phyloP scores from a whole-genome alignment of 2,113 vertebrate species.

The Oncorhynchus masou region DNA sequence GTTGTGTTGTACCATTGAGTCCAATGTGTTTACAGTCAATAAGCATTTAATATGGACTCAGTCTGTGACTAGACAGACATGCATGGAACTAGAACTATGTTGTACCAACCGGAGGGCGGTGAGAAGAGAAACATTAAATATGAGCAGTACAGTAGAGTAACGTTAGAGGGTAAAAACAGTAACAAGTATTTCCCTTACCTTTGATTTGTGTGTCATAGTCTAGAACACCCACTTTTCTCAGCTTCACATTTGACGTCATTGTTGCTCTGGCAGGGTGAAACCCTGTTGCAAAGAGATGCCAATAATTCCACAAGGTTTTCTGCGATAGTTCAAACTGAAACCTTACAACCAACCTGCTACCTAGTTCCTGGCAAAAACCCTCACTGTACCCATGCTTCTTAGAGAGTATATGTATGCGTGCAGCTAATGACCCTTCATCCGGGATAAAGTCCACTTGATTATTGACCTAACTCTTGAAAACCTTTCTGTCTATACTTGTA shows the following conservation, averaged over 20 bases:
- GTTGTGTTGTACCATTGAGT: background rate
- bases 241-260: slow-evolving; percentile 71
- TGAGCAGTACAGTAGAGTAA: background rate
- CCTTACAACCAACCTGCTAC: background rate
- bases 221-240: slow-evolving; percentile 52
- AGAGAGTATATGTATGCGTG: background rate
- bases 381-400: rapidly evolving
- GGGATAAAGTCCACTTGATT: slow-evolving; percentile 2
- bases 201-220: slow-evolving; percentile 77
- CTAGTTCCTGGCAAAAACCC: background rate
- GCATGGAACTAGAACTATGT: no score
- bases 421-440: background rate
- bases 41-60: no score
- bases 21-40: no score
- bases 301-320: background rate
- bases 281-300: slow-evolving; percentile 47
- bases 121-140: no score
- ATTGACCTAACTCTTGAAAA: background rate
- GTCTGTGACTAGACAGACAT: no score
- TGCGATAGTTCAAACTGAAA: background rate
- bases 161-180: background rate
- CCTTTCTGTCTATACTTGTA: background rate
- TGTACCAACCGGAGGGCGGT: no score
- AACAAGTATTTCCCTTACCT: slow-evolving; percentile 44
- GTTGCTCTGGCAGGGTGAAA: slow-evolving; percentile 52